Evolutionary conservation across 2,113 vertebrate genomes (phyloP).

Genomic region (Corythaixoides concolor): DNA sequence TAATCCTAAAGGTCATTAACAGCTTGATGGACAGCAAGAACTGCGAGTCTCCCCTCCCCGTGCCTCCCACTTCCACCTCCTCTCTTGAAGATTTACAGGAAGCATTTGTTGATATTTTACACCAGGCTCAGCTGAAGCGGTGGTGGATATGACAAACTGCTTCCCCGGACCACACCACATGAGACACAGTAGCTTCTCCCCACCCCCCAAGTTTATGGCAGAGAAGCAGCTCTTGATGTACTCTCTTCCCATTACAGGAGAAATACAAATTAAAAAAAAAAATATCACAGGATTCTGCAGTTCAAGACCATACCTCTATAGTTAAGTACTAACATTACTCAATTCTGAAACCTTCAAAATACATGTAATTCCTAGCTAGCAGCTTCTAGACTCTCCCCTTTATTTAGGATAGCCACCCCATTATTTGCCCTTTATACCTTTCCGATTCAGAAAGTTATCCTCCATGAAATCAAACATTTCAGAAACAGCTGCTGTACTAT

Average conservation of each 20-base stretch:
- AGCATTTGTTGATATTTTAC: neutral
- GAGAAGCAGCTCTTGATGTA: neutral
- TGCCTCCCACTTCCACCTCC: neutral
- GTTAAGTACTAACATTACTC: neutral
- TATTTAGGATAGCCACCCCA: neutral
- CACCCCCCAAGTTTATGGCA: neutral
- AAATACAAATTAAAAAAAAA: neutral
- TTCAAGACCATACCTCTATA: neutral
- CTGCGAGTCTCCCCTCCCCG: rapidly evolving
- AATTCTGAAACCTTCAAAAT: neutral
- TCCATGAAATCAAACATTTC: neutral
- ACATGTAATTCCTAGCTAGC: neutral
- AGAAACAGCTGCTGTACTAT: slow-evolving; percentile 31
- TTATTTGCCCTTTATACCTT: neutral
- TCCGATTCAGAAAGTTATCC: neutral
- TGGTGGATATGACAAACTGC: neutral
- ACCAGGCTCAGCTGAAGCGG: neutral
- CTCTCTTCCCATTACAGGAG: neutral
- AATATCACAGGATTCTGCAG: neutral
- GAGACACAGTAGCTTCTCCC: neutral
- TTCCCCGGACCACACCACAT: neutral
- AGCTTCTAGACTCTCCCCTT: neutral
- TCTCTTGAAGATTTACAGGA: neutral
- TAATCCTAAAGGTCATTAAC: neutral
- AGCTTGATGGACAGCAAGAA: neutral